phyloP scores from a whole-genome alignment of 2,113 vertebrate genomes.

The Haemorhous mexicanus region DNA sequence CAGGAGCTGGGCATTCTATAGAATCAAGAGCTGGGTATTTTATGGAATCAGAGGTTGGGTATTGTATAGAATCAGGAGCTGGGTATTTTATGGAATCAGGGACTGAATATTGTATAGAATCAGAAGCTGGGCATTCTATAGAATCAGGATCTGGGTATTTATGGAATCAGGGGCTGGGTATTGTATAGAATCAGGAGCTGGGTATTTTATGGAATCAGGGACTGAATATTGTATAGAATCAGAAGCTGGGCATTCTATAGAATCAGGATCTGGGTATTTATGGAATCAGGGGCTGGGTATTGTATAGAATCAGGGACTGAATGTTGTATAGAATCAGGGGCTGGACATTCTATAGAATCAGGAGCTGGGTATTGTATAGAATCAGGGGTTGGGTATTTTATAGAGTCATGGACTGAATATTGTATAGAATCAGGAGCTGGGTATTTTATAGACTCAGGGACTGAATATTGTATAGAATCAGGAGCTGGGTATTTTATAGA shows the following conservation, averaged over 20 bases:
- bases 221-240: too few relatives aligned
- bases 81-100: not conserved
- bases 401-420: rapidly evolving
- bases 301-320: not conserved
- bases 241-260: not conserved
- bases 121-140: rapidly evolving
- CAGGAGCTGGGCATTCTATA: rapidly evolving
- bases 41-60: too few relatives aligned
- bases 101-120: not conserved
- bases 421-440: rapidly evolving
- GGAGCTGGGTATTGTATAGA: too few relatives aligned
- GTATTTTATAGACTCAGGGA: rapidly evolving
- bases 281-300: rapidly evolving
- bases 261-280: not conserved
- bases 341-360: not conserved
- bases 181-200: not conserved
- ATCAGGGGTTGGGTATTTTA: rapidly evolving
- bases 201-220: not conserved
- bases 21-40: not conserved
- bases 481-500: rapidly evolving
- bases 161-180: rapidly evolving
- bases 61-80: not conserved
- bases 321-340: rapidly evolving
- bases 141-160: rapidly evolving
- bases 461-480: not conserved